These are phyloP conservation scores for Proctacanthus coquilletti DNA, from an alignment of 1,140 invertebrate species.

Conservation along the genomic window DNA sequence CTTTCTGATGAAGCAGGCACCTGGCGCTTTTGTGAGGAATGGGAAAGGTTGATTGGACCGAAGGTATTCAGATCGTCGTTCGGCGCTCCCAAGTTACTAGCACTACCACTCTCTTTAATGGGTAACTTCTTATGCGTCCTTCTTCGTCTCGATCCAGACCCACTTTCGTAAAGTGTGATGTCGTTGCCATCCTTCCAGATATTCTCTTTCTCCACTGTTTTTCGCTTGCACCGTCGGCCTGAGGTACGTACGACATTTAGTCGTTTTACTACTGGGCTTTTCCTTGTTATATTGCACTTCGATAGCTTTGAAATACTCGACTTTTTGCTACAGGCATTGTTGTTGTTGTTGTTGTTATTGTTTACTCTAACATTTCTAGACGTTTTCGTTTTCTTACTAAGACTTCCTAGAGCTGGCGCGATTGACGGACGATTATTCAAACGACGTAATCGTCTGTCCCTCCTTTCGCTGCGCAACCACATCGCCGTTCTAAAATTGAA, in stretches of 20 bases:
- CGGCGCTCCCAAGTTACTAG: background rate
- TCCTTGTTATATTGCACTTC: background rate
- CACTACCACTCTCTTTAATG: background rate
- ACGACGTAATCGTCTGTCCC: conserved; percentile 12
- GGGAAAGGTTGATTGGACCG: background rate
- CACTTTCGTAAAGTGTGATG: background rate
- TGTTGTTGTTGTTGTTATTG: background rate
- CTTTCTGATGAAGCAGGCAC: background rate
- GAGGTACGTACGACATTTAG: background rate
- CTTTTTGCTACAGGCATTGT: conserved; percentile 1
- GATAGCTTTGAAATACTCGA: background rate
- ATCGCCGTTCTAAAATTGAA: too few species aligned
- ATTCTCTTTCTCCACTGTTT: background rate
- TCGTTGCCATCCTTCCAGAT: background rate
- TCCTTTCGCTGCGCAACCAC: conserved; percentile 24
- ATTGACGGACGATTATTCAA: conserved; percentile 7
- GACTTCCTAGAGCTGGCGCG: background rate
- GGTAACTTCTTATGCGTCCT: background rate
- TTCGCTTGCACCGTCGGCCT: background rate
- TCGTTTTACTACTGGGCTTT: background rate
- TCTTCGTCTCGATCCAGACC: background rate
- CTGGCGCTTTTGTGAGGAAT: background rate
- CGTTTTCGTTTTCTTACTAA: background rate
- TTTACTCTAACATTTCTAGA: background rate
- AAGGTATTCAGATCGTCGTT: background rate